A percentile compares a stretch with the other conserved stretches of the same genome.
Evolutionary conservation across 2,888 invertebrate species (phyloP).

Genomic region (Thymelicus acteon): DNA sequence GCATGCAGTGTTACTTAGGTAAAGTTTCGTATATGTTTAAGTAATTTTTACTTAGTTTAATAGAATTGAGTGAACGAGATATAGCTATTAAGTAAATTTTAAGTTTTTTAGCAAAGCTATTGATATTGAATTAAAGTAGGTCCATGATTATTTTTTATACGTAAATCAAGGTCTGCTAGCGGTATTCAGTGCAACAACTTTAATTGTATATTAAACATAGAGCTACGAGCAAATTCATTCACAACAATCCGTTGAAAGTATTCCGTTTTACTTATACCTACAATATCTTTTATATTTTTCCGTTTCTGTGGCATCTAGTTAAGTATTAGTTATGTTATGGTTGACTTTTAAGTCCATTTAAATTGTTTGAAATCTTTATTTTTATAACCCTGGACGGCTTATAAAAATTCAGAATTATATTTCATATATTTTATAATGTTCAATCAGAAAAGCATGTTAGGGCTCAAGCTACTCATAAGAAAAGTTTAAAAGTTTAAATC

Average conservation of each 20-base stretch:
- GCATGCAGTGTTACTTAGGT: slow-evolving; percentile 37
- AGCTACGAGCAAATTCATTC: too few species aligned
- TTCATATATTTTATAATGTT: neutral
- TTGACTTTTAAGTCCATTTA: slow-evolving; percentile 28
- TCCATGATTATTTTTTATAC: slow-evolving; percentile 5
- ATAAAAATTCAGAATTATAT: too few species aligned
- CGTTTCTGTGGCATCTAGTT: slow-evolving; percentile 24
- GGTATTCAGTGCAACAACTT: neutral
- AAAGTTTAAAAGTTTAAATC: too few species aligned
- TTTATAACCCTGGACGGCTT: slow-evolving; percentile 40
- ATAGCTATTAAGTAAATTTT: slow-evolving; percentile 26
- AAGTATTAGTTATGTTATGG: slow-evolving; percentile 32
- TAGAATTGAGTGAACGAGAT: slow-evolving; percentile 33
- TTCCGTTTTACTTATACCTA: too few species aligned
- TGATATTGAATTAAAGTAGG: slow-evolving; percentile 21
- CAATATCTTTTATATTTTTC: neutral
- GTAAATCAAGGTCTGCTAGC: neutral
- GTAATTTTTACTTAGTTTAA: slow-evolving; percentile 34
- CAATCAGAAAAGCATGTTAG: neutral
- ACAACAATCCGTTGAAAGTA: too few species aligned
- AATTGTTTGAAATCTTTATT: slow-evolving; percentile 39
- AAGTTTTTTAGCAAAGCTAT: slow-evolving; percentile 36
- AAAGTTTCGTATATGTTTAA: slow-evolving; percentile 31
- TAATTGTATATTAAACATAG: neutral
- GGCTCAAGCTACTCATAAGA: too few species aligned